phyloP scores from a whole-genome alignment of 1,140 invertebrate species.

The Lycorma delicatula region DNA sequence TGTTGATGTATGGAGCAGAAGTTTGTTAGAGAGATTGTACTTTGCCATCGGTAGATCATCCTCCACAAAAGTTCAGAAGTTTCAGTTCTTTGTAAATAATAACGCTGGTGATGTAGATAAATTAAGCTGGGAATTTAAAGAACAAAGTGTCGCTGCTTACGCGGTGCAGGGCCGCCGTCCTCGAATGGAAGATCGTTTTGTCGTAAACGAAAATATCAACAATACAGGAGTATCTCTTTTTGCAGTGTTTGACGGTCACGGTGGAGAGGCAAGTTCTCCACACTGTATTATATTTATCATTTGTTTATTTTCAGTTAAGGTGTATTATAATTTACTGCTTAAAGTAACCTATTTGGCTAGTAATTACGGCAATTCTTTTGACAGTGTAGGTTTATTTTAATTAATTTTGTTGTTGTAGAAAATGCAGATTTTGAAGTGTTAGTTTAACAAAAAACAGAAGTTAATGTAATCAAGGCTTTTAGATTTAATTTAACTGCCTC shows the following conservation, averaged over 20 bases:
- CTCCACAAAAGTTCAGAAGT: constrained; percentile 41
- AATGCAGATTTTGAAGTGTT: too few relatives aligned
- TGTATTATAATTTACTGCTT: background rate
- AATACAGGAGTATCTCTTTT: constrained; percentile 71
- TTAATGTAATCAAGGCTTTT: too few relatives aligned
- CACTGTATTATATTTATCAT: background rate
- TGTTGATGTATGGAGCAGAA: constrained; percentile 67
- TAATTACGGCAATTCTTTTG: background rate
- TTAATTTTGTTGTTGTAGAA: too few relatives aligned
- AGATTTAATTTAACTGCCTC: too few relatives aligned
- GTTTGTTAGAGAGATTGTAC: constrained; percentile 59
- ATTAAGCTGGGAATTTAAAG: constrained; percentile 65
- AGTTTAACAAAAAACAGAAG: too few relatives aligned
- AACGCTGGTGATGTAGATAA: constrained; percentile 39
- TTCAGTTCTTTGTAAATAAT: constrained; percentile 39
- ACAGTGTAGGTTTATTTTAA: too few relatives aligned
- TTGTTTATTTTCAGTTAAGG: background rate
- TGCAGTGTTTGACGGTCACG: constrained; percentile 92
- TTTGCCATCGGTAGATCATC: constrained; percentile 51
- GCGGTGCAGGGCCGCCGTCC: constrained; percentile 80
- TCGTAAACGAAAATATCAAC: constrained; percentile 66
- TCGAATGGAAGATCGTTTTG: constrained; percentile 89
- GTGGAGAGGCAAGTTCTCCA: constrained; percentile 60
- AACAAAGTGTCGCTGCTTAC: constrained; percentile 68
- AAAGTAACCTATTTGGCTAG: background rate